Percentiles rank a stretch among this genome's conserved stretches.
Conservation (phyloP, 2,888 invertebrate genomes). For the Norana najaformis region DNA sequence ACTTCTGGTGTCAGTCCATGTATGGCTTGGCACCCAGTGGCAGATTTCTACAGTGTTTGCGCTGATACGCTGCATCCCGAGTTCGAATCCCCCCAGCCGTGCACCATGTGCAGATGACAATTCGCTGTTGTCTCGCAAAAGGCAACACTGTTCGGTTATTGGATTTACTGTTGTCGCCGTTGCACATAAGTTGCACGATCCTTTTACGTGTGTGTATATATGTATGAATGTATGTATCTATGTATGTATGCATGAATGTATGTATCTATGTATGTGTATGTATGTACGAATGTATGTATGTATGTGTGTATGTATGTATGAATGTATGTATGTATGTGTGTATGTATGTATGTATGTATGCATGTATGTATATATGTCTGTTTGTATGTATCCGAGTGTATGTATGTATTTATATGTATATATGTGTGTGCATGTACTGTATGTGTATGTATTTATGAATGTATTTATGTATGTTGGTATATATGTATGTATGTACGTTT, state of each 20-base stretch:
- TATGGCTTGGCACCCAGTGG: no score
- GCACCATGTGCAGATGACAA: no score
- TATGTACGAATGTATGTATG: conserved; percentile 8
- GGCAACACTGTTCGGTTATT: no score
- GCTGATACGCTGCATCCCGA: no score
- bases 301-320: conserved; percentile 19
- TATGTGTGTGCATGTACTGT: neutral
- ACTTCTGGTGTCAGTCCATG: no score
- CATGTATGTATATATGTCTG: neutral
- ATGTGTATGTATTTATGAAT: neutral
- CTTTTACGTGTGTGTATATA: neutral
- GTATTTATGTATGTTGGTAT: neutral
- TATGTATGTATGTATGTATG: conserved; percentile 3
- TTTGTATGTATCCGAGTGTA: neutral
- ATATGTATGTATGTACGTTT: neutral
- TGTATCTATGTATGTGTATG: neutral
- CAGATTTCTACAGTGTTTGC: no score
- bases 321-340: neutral
- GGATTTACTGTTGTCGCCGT: no score
- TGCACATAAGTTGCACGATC: no score
- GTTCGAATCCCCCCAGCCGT: no score
- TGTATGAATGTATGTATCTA: conserved; percentile 2
- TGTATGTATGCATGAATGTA: neutral
- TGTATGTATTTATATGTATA: neutral
- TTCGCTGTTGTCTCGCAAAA: no score